Base-by-base conservation (phyloP, 2,888 invertebrate species). In the Rotaria sp. region DNA sequence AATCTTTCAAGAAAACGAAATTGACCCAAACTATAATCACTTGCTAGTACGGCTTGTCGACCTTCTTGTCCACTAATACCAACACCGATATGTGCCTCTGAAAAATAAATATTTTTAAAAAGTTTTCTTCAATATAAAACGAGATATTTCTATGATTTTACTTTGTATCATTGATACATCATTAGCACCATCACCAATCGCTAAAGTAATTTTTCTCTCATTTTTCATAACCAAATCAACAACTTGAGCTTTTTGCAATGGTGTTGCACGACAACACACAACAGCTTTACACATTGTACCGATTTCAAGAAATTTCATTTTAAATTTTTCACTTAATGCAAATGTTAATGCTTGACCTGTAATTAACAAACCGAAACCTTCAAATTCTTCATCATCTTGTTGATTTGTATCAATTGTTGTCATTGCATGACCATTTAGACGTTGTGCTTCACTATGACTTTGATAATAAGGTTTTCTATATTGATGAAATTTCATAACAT, bases 151-250 rank as follows among this genome's bases (percentile, higher is more conserved):
- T 50, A 38, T 30, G n/a, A n/a, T 26, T 88, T 90, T 90, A 95
- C 95, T 95, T 94, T 98, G 98, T 88, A 99, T 99, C 99, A 99
- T 99, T 87, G 97, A 97, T 84, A 99, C 97, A 92, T 99, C 99
- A 90, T 99, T 99, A 88, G 99, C 99, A 26, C 99, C 99, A 92
- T 99, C 99, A 1, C 99, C 99, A 88, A 99, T 97, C 35, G 98
- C 96, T 88, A 99, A 92, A 67, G 99, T 99, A 87, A 98, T 96
- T 0, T 97, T 97, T 91, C 96, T 95, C 91, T 96, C 95, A 84
- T 87, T 48, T 91, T 96, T 95, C 92, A 98, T 99, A 87, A 99
- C 96, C 88, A 99, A 92, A 91, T 98, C 97, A 74, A 99, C 98
- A 21, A 99, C 98, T 92, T 97, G 94, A 15, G 99, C 98, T 92